phyloP scores from a whole-genome alignment of 2,888 invertebrate genomes.

The Congeria kusceri region DNA sequence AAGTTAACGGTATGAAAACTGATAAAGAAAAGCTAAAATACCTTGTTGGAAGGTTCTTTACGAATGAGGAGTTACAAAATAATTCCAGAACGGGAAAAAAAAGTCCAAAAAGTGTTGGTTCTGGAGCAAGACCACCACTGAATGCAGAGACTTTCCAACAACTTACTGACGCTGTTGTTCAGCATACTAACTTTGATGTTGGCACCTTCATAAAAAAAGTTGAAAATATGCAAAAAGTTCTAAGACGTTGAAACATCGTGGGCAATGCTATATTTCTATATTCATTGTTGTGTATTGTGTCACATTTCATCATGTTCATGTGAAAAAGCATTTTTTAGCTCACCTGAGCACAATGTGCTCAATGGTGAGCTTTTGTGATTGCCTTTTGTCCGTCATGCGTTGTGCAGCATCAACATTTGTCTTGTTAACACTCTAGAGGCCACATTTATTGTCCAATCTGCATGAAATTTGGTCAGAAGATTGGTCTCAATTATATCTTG shows the following conservation, averaged over 20 bases:
- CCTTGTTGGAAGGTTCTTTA: constrained; percentile 19
- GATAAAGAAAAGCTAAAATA: constrained; percentile 33
- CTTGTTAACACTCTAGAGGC: too few relatives aligned
- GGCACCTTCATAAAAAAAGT: constrained; percentile 23
- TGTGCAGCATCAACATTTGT: too few relatives aligned
- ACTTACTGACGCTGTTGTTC: constrained; percentile 15
- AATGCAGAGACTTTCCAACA: constrained; percentile 10
- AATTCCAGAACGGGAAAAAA: constrained; percentile 28
- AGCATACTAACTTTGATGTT: constrained; percentile 17
- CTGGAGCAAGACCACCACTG: constrained; percentile 15
- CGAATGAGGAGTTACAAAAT: constrained; percentile 25
- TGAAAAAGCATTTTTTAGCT: too few relatives aligned
- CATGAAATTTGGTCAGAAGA: too few relatives aligned
- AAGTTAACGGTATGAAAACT: not conserved
- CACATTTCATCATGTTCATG: too few relatives aligned
- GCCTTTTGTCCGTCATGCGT: too few relatives aligned
- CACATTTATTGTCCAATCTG: too few relatives aligned
- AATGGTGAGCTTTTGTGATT: too few relatives aligned
- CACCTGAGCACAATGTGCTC: too few relatives aligned
- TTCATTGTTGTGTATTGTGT: too few relatives aligned
- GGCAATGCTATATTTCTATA: too few relatives aligned
- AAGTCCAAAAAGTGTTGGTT: constrained; percentile 5
- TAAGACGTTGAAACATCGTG: constrained; percentile 13
- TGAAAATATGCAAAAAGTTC: constrained; percentile 32
- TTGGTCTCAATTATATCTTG: too few relatives aligned